A percentile compares a stretch with the other conserved stretches of the same genome.
These are phyloP conservation scores for Aphelinus atriplicis DNA, from an alignment of 1,140 invertebrate species.

Conservation along the genomic window DNA sequence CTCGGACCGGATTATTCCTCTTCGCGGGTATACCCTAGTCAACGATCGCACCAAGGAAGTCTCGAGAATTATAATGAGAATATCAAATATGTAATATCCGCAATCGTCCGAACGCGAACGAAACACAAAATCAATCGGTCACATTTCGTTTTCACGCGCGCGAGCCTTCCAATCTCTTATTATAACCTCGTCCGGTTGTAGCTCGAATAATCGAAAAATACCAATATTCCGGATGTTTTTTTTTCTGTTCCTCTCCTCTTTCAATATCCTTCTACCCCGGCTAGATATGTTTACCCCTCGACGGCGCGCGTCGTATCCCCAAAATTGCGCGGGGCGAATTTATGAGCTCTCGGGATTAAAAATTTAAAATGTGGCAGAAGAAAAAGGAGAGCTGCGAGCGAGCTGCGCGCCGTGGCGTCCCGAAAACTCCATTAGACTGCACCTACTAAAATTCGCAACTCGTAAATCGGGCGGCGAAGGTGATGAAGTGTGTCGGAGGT, in stretches of 20 bases:
- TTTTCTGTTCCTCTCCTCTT: background rate
- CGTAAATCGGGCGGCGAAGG: constrained; percentile 20
- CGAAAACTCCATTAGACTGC: constrained; percentile 13
- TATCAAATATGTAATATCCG: background rate
- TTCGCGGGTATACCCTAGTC: background rate
- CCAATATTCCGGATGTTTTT: background rate
- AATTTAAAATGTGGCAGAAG: background rate
- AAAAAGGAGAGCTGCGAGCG: background rate
- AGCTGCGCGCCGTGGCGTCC: background rate
- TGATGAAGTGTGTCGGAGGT: constrained; percentile 29
- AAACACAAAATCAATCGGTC: constrained; percentile 12
- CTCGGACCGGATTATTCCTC: background rate
- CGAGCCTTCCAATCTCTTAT: too few relatives aligned
- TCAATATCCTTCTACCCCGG: constrained; percentile 7
- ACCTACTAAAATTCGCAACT: constrained; percentile 8
- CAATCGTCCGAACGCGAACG: background rate
- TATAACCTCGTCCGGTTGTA: background rate
- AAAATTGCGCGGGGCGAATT: constrained; percentile 19
- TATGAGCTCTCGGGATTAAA: constrained; percentile 26
- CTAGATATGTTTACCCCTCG: background rate
- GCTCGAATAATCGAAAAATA: background rate
- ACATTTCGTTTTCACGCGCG: background rate
- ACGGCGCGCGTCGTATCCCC: constrained; percentile 23
- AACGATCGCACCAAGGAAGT: too few relatives aligned
- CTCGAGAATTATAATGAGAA: too few relatives aligned